Evolutionary conservation across 2,113 vertebrate genomes (phyloP).

Genomic region (Bujurquina vittata): DNA sequence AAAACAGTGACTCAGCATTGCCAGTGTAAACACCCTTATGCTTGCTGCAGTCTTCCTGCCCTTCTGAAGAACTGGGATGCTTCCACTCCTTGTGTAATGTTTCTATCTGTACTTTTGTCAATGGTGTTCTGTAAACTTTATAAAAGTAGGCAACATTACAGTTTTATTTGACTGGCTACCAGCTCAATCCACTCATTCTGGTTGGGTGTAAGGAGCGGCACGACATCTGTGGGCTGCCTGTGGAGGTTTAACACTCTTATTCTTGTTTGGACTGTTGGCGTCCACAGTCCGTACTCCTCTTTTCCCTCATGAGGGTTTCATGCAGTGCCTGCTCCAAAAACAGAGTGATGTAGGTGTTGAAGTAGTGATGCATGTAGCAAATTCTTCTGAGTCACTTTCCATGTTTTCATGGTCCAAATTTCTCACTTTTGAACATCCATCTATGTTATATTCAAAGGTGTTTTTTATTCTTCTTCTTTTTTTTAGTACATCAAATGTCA

Average conservation of each 20-base stretch:
- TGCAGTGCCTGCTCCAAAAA: conserved; percentile 16
- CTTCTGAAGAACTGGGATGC: background rate
- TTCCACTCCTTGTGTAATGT: background rate
- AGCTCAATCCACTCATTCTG: background rate
- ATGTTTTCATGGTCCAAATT: conserved; percentile 19
- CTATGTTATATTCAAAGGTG: background rate
- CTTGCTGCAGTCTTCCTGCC: background rate
- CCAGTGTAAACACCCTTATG: background rate
- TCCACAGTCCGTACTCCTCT: conserved; percentile 9
- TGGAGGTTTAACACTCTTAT: conserved; percentile 25
- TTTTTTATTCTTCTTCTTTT: background rate
- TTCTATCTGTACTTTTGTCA: background rate
- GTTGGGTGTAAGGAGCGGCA: conserved; percentile 7
- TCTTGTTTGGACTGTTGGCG: conserved; percentile 5
- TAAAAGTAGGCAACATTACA: background rate
- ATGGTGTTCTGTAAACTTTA: background rate
- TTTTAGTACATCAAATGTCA: conserved; percentile 12
- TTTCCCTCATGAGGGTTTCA: conserved; percentile 1
- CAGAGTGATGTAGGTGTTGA: conserved; percentile 34
- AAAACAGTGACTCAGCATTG: conserved; percentile 1
- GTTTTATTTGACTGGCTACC: background rate
- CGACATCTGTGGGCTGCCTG: conserved; percentile 26
- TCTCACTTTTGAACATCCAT: conserved; percentile 16
- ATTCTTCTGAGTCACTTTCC: conserved; percentile 42
- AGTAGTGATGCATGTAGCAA: conserved; percentile 14